Conservation (phyloP, 2,113 vertebrate species). For the Tautogolabrus adspersus region DNA sequence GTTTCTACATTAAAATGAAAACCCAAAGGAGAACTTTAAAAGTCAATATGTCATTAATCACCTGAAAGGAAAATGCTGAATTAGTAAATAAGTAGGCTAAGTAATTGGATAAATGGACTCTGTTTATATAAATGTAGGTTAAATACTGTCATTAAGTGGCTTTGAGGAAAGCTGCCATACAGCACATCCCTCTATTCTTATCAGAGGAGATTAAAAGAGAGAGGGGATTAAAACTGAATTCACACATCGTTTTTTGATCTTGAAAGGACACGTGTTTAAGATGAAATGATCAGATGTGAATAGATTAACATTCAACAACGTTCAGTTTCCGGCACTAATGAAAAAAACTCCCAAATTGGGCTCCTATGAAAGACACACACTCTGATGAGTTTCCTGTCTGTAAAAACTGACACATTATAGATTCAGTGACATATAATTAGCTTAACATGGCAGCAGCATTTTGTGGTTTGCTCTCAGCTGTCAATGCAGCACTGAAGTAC, state of each 20-base stretch:
- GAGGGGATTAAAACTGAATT: constrained; percentile 1
- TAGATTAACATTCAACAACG: too few species aligned
- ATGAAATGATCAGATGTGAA: neutral
- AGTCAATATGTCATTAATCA: neutral
- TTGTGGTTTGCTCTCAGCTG: neutral
- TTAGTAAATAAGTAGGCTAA: neutral
- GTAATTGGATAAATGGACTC: neutral
- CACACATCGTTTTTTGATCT: neutral
- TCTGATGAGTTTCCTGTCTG: too few species aligned
- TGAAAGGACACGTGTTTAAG: neutral
- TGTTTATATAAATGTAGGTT: neutral
- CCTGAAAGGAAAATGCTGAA: neutral
- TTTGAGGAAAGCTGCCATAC: neutral
- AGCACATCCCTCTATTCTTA: neutral
- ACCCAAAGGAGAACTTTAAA: neutral
- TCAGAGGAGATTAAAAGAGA: constrained; percentile 2
- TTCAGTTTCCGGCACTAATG: too few species aligned
- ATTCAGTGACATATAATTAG: neutral
- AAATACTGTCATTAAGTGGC: neutral
- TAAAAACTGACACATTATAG: neutral
- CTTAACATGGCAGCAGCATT: neutral
- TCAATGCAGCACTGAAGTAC: neutral
- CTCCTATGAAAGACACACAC: too few species aligned
- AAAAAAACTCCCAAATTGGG: too few species aligned
- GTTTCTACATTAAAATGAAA: too few species aligned